phyloP scores from a whole-genome alignment of 2,797 vertebrate species.

The Geotrypetes seraphini region DNA sequence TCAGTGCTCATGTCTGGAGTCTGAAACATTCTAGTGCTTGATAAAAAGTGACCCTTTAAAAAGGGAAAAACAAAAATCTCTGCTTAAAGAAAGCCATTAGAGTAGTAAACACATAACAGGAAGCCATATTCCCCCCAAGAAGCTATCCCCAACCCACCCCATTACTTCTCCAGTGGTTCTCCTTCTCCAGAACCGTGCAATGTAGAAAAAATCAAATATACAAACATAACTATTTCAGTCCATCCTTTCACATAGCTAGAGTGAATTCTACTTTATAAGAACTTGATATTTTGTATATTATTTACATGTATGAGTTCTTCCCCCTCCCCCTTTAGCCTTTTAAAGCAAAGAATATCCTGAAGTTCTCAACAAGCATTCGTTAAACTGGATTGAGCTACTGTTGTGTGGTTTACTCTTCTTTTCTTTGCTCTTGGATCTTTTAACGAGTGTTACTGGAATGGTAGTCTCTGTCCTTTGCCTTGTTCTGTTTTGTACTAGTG shows the following conservation, averaged over 20 bases:
- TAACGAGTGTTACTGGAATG: slow-evolving; percentile 1
- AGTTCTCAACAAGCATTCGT: slow-evolving; percentile 19
- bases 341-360: slow-evolving; percentile 47
- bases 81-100: slow-evolving; percentile 31
- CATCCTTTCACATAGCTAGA: slow-evolving; percentile 50
- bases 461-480: background rate
- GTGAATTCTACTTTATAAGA: slow-evolving; percentile 61
- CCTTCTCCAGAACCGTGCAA: slow-evolving; percentile 58
- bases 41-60: slow-evolving; percentile 13
- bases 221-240: slow-evolving; percentile 57
- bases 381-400: background rate
- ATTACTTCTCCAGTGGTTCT: slow-evolving; percentile 41
- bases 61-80: slow-evolving; percentile 32
- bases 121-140: slow-evolving; percentile 28
- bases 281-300: slow-evolving; percentile 47
- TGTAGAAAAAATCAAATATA: slow-evolving; percentile 66
- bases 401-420: background rate
- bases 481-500: background rate
- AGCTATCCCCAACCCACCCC: slow-evolving; percentile 6
- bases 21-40: slow-evolving; percentile 25
- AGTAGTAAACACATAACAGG: slow-evolving; percentile 39
- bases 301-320: slow-evolving; percentile 52
- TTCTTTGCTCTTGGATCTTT: slow-evolving; percentile 2
- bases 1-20: slow-evolving; percentile 27
- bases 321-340: slow-evolving; percentile 25